A percentile compares a stretch with the other conserved stretches of the same genome.
phyloP scores from a whole-genome alignment of 1,140 invertebrate species.

The Plectrocnemia conspersa region DNA sequence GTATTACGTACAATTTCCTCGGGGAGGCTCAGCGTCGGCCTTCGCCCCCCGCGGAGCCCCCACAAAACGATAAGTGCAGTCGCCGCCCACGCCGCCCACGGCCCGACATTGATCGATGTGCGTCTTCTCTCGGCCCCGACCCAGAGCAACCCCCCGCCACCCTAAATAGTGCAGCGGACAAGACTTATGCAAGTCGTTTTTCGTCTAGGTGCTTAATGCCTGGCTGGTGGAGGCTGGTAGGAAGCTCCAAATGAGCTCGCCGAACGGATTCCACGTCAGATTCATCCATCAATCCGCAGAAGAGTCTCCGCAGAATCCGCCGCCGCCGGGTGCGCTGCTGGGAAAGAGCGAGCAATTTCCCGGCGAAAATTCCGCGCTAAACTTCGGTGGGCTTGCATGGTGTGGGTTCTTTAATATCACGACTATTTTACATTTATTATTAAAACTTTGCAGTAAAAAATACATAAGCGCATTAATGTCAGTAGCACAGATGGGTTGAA shows the following conservation, averaged over 20 bases:
- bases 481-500: too few relatives aligned
- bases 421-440: too few relatives aligned
- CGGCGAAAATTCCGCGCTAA: neutral
- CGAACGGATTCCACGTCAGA: conserved; percentile 7
- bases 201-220: conserved; percentile 24
- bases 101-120: conserved; percentile 36
- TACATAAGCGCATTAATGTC: too few relatives aligned
- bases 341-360: neutral
- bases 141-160: conserved; percentile 1
- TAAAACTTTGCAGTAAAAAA: too few relatives aligned
- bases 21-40: conserved; percentile 23
- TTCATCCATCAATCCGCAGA: conserved; percentile 23
- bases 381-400: too few relatives aligned
- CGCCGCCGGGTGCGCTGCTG: neutral
- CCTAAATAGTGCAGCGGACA: conserved; percentile 27
- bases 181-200: conserved; percentile 29
- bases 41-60: conserved; percentile 15
- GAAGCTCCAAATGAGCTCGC: conserved; percentile 11
- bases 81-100: conserved; percentile 14
- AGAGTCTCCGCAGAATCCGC: conserved; percentile 17
- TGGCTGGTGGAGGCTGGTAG: conserved; percentile 5
- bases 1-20: conserved; percentile 35
- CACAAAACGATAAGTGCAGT: conserved; percentile 35
- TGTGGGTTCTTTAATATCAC: too few relatives aligned
- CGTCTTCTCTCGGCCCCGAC: conserved; percentile 28